Evolutionary conservation across 2,888 invertebrate species (phyloP).

Genomic region (Archaeoteleia sp.): DNA sequence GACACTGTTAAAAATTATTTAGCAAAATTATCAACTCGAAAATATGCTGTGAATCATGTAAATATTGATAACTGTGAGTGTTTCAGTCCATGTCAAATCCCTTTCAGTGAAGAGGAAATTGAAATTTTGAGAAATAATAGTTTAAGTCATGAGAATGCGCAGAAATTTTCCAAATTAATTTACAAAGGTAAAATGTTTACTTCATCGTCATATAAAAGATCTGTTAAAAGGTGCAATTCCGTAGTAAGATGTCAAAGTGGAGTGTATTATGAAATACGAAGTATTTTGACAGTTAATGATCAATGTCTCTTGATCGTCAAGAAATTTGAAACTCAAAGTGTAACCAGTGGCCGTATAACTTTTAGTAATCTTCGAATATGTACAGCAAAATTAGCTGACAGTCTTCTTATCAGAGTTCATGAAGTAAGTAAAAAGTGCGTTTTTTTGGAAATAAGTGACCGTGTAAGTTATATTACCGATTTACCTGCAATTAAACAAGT

Average conservation of each 20-base stretch:
- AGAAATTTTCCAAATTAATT: not conserved
- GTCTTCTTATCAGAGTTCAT: not conserved
- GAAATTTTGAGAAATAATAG: not conserved
- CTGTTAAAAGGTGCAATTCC: conserved; percentile 2
- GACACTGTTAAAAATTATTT: too few relatives aligned
- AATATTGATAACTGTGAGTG: not conserved
- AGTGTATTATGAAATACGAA: not conserved
- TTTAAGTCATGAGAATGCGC: not conserved
- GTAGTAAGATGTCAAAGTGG: conserved; percentile 1
- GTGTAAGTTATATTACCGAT: conserved; percentile 1
- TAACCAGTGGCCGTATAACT: not conserved
- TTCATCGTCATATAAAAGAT: conserved; percentile 4
- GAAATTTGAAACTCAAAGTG: not conserved
- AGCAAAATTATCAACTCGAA: conserved; percentile 1
- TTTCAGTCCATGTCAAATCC: not conserved
- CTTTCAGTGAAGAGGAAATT: not conserved
- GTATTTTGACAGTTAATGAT: not conserved
- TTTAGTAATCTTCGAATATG: conserved; percentile 1
- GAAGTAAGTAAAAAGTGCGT: conserved; percentile 1
- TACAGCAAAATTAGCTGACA: not conserved
- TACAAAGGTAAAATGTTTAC: conserved; percentile 8
- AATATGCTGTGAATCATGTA: not conserved
- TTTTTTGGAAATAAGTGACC: not conserved
- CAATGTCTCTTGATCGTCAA: not conserved
- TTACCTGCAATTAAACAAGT: conserved; percentile 1